These are phyloP conservation scores for Chamaedrilus cognettii DNA, from an alignment of 2,888 invertebrate genomes.

Conservation along the genomic window DNA sequence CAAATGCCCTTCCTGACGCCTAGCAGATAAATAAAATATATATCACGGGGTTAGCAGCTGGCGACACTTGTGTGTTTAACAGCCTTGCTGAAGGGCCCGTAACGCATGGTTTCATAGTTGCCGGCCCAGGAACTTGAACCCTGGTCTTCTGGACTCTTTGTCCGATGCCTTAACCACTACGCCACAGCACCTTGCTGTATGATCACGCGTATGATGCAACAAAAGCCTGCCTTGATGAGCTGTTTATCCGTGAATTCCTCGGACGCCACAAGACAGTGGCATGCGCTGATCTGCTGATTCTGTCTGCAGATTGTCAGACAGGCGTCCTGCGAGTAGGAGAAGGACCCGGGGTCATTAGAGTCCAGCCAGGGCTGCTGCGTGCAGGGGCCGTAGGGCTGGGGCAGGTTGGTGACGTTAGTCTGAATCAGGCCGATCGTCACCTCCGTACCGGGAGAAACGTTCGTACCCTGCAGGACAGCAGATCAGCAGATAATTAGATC, in stretches of 20 bases:
- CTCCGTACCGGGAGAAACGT: neutral
- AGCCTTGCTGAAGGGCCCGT: too few species aligned
- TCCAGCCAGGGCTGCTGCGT: neutral
- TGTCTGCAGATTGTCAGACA: neutral
- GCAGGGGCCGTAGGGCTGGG: neutral
- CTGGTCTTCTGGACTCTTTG: too few species aligned
- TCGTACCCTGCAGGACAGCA: slow-evolving; percentile 5
- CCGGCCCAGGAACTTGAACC: too few species aligned
- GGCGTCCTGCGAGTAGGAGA: neutral
- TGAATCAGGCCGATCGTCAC: neutral
- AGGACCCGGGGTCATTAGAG: neutral
- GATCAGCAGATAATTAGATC: too few species aligned
- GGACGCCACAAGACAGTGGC: neutral
- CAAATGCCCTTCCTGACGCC: too few species aligned
- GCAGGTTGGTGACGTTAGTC: neutral
- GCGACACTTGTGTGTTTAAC: too few species aligned
- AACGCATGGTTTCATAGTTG: too few species aligned
- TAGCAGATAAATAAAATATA: too few species aligned
- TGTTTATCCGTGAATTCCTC: neutral
- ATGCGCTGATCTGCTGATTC: neutral
- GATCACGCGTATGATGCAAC: too few species aligned
- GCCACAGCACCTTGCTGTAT: too few species aligned
- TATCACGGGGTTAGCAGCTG: too few species aligned
- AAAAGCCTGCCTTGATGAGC: neutral
- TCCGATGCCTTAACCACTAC: too few species aligned